Evolutionary conservation across 2,888 invertebrate species (phyloP).

Genomic region (Lamellibrachia columna): DNA sequence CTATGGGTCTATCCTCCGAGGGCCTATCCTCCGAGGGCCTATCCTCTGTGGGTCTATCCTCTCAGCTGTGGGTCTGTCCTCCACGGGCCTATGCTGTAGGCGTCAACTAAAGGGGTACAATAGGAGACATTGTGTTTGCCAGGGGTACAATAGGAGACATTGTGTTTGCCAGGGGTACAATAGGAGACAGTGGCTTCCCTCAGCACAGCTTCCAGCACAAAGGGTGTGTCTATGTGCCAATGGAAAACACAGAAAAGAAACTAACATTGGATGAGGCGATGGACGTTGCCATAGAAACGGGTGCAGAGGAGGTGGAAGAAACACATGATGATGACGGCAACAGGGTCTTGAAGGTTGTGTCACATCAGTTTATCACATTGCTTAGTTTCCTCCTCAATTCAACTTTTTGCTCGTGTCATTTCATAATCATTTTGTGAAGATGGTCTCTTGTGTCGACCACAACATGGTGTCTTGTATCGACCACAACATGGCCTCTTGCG

Average conservation of each 20-base stretch:
- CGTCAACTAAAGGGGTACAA: too few relatives aligned
- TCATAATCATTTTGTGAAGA: too few relatives aligned
- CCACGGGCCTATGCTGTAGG: too few relatives aligned
- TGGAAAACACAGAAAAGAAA: constrained; percentile 23
- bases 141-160: constrained; percentile 36
- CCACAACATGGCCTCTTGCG: too few relatives aligned
- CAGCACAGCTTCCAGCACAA: constrained; percentile 46
- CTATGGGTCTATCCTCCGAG: too few relatives aligned
- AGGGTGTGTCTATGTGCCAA: constrained; percentile 46
- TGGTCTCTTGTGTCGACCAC: too few relatives aligned
- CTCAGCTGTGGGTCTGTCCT: too few relatives aligned
- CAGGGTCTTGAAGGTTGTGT: constrained; percentile 29
- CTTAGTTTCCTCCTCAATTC: too few relatives aligned
- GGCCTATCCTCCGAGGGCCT: too few relatives aligned
- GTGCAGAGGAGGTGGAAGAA: constrained; percentile 55
- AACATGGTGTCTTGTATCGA: too few relatives aligned
- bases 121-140: background rate
- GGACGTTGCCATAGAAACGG: constrained; percentile 54
- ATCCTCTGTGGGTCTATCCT: too few relatives aligned
- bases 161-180: constrained; percentile 32
- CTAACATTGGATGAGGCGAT: constrained; percentile 46
- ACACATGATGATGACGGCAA: constrained; percentile 40
- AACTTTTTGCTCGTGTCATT: too few relatives aligned
- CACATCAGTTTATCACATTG: background rate
- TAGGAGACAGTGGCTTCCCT: constrained; percentile 36